Percentiles rank a stretch among this genome's conserved stretches.
phyloP scores from a whole-genome alignment of 2,797 vertebrate species.

The Karalla daura region DNA sequence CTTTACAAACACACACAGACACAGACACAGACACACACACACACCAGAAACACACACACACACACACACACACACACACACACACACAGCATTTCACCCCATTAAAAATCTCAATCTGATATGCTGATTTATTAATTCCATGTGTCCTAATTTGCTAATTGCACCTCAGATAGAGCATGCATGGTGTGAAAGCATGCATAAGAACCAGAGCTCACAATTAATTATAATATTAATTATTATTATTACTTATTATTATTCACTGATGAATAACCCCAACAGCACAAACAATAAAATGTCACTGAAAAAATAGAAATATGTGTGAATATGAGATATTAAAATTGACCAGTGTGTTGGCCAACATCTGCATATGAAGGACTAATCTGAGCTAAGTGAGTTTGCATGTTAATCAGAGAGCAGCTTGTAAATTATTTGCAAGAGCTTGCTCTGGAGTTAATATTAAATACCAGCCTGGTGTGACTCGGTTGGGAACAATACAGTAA shows the following conservation, averaged over 20 bases:
- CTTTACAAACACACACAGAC: background rate
- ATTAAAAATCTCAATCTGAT: background rate
- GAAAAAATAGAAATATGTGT: background rate
- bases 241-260: no score
- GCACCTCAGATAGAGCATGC: background rate
- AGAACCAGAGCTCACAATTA: no score
- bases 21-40: constrained; percentile 1
- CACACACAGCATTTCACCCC: background rate
- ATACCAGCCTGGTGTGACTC: background rate
- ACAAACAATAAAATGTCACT: background rate
- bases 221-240: no score
- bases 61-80: constrained; percentile 2
- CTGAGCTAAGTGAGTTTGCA: constrained; percentile 11
- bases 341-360: background rate
- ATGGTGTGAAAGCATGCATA: background rate
- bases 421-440: constrained; percentile 19
- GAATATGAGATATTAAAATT: constrained; percentile 9
- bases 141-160: background rate
- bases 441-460: constrained; percentile 1
- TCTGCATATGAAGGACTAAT: constrained; percentile 12
- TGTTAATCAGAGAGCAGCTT: constrained; percentile 10
- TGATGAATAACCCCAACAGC: no score
- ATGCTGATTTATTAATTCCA: constrained; percentile 9
- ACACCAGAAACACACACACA: constrained; percentile 9
- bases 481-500: constrained; percentile 16